Conservation (phyloP, 1,140 invertebrate species). For the Pseudomyrmex dendroicus region DNA sequence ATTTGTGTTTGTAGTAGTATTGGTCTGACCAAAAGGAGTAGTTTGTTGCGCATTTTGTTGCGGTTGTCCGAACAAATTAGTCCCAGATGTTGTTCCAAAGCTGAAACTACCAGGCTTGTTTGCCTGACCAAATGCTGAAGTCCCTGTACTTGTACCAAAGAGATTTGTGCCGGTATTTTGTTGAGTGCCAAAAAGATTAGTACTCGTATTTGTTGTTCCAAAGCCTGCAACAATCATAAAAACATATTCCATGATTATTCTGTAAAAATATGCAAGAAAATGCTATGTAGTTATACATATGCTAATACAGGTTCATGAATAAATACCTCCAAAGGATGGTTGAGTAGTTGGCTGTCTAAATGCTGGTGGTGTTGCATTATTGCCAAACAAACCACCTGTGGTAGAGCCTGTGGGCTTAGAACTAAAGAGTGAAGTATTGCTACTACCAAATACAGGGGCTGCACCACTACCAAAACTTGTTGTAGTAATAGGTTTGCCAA, state of each 20-base stretch:
- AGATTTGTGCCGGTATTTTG: constrained; percentile 83
- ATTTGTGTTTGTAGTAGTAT: constrained; percentile 84
- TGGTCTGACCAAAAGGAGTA: constrained; percentile 88
- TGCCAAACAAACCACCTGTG: constrained; percentile 83
- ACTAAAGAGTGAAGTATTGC: constrained; percentile 86
- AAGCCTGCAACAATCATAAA: constrained; percentile 74
- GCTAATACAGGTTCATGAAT: constrained; percentile 28
- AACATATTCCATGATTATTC: background rate
- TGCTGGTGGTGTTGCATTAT: constrained; percentile 79
- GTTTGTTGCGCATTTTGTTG: constrained; percentile 81
- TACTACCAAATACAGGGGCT: constrained; percentile 84
- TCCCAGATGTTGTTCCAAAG: constrained; percentile 84
- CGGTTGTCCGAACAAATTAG: constrained; percentile 86
- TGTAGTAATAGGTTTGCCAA: constrained; percentile 84
- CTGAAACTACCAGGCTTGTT: constrained; percentile 87
- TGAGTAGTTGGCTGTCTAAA: constrained; percentile 85
- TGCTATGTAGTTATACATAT: background rate
- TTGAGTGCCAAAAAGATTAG: constrained; percentile 81
- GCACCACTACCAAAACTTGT: constrained; percentile 82
- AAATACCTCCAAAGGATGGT: constrained; percentile 82
- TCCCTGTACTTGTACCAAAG: constrained; percentile 82
- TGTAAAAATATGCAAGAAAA: background rate
- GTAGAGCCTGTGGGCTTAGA: constrained; percentile 86
- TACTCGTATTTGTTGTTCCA: constrained; percentile 79
- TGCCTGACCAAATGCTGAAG: constrained; percentile 87